Conservation (phyloP, 2,888 invertebrate species). For the Hybos culiciformis region DNA sequence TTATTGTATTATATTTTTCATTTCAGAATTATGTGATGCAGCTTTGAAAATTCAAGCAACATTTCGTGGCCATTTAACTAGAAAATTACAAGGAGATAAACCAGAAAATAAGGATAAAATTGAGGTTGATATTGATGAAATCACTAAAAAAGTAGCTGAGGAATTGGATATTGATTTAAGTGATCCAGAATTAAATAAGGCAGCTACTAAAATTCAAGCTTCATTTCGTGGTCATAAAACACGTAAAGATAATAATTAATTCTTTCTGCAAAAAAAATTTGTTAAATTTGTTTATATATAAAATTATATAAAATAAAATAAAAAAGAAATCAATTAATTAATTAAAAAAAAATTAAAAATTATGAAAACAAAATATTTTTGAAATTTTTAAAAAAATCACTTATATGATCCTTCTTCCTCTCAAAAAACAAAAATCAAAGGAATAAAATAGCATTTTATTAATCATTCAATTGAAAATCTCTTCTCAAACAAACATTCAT, state of each 20-base stretch:
- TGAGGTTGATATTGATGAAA: conserved; percentile 35
- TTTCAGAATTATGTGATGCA: conserved; percentile 64
- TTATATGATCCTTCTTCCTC: too few species aligned
- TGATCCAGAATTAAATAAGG: conserved; percentile 77
- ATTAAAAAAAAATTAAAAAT: neutral
- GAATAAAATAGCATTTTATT: too few species aligned
- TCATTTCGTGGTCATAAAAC: conserved; percentile 83
- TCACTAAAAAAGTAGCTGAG: conserved; percentile 48
- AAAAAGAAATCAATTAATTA: neutral
- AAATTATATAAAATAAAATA: neutral
- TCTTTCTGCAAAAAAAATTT: neutral
- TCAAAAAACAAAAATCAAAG: too few species aligned
- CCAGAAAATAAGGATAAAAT: conserved; percentile 35
- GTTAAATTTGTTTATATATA: neutral
- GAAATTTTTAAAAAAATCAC: neutral
- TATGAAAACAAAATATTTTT: neutral
- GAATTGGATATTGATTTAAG: conserved; percentile 74
- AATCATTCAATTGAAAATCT: too few species aligned
- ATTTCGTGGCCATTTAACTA: conserved; percentile 78
- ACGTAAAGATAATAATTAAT: conserved; percentile 42
- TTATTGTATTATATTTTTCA: conserved; percentile 12
- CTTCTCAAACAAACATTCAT: too few species aligned
- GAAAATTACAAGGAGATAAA: conserved; percentile 47
- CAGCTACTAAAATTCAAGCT: conserved; percentile 84
- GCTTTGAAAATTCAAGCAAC: conserved; percentile 87